A percentile compares a stretch with the other conserved stretches of the same genome.
Conservation (phyloP, 2,797 vertebrate species). For the Poliocrania exsul region DNA sequence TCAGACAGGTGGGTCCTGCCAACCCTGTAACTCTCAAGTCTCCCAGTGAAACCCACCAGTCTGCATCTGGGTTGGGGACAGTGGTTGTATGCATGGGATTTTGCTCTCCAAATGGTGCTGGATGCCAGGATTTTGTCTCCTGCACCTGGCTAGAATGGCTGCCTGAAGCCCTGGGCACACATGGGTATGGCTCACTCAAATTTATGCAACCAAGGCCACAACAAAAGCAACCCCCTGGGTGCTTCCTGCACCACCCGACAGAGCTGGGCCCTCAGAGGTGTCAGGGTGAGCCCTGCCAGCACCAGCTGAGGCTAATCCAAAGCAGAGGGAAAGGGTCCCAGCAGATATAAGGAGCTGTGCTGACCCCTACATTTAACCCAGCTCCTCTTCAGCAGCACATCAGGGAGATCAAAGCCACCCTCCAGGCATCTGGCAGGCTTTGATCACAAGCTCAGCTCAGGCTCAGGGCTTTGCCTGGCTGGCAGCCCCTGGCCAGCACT, state of each 20-base stretch:
- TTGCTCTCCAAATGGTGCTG: not conserved
- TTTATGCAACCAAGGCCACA: not conserved
- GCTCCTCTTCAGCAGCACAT: not conserved
- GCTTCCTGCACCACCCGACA: accelerated
- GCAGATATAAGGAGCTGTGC: not conserved
- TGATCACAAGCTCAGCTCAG: constrained; percentile 27
- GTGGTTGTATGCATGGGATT: not conserved
- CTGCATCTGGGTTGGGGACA: not conserved
- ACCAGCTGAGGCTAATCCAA: not conserved
- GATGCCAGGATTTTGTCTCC: not conserved
- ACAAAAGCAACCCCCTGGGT: not conserved
- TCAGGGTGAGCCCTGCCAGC: not conserved
- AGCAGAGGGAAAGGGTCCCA: not conserved
- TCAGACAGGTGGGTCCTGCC: not conserved
- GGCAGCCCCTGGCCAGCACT: not conserved
- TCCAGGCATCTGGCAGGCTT: not conserved
- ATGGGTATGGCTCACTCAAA: accelerated
- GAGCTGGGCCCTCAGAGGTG: not conserved
- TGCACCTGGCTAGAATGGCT: accelerated
- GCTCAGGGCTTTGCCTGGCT: not conserved
- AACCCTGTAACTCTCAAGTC: not conserved
- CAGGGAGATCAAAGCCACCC: constrained; percentile 26
- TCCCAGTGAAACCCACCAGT: not conserved
- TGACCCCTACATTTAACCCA: not conserved
- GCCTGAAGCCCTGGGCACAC: not conserved